Percentiles rank a stretch among this genome's conserved stretches.
Evolutionary conservation across 2,888 invertebrate genomes (phyloP).

Genomic region (Lithodes maja): DNA sequence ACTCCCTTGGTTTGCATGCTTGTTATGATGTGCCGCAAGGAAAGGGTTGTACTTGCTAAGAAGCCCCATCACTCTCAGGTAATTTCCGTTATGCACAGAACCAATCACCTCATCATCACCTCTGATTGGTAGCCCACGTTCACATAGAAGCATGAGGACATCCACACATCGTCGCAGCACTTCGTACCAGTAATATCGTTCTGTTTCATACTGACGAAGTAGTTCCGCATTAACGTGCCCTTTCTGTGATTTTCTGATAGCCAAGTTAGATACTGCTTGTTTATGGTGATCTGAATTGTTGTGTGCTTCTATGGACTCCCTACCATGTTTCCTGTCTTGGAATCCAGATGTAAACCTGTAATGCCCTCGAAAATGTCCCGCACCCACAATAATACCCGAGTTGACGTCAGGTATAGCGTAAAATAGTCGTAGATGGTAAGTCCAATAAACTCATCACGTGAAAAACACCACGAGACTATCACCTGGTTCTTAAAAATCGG

Average conservation of each 20-base stretch:
- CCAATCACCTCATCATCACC: slow-evolving; percentile 36
- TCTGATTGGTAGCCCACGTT: slow-evolving; percentile 12
- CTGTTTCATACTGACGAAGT: slow-evolving; percentile 30
- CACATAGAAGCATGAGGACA: slow-evolving; percentile 28
- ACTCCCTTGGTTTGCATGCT: slow-evolving; percentile 28
- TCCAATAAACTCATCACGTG: too few relatives aligned
- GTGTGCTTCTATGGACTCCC: slow-evolving; percentile 30
- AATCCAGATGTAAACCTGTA: slow-evolving; percentile 29
- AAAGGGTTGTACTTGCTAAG: slow-evolving; percentile 32
- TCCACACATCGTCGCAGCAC: slow-evolving; percentile 26
- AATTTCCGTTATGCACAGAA: slow-evolving; percentile 33
- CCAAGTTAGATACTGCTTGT: slow-evolving; percentile 27
- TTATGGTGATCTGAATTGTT: slow-evolving; percentile 34
- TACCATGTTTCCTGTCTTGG: slow-evolving; percentile 34
- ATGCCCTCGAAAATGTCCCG: too few relatives aligned
- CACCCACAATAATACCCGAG: too few relatives aligned
- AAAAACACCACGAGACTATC: too few relatives aligned
- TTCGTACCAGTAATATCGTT: slow-evolving; percentile 35
- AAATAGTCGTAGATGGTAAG: too few relatives aligned
- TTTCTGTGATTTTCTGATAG: slow-evolving; percentile 25
- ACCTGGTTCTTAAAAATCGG: too few relatives aligned
- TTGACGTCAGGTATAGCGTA: too few relatives aligned
- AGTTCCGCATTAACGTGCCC: slow-evolving; percentile 20
- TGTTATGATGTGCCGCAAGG: slow-evolving; percentile 28
- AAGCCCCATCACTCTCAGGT: slow-evolving; percentile 30